Evolutionary conservation across 2,888 invertebrate genomes (phyloP).

Genomic region (Rugalucina vietnamica): DNA sequence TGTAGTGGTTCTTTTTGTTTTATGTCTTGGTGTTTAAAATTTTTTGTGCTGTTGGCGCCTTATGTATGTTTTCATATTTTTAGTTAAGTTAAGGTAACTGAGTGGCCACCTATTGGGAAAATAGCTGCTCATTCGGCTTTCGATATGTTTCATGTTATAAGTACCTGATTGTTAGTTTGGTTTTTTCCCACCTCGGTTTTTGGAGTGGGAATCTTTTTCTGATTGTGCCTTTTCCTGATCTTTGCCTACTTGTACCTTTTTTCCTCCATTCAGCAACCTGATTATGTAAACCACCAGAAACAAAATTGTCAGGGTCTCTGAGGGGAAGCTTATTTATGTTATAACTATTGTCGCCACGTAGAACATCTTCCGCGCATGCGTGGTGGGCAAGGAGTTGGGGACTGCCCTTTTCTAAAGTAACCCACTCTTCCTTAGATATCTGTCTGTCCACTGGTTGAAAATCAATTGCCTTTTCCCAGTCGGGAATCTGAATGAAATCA

Average conservation of each 20-base stretch:
- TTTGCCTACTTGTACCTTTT: neutral
- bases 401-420: neutral
- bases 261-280: slow-evolving; percentile 1
- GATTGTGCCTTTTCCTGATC: slow-evolving; percentile 7
- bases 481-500: neutral
- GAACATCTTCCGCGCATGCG: neutral
- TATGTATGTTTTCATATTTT: too few species aligned
- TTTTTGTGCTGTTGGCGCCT: too few species aligned
- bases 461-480: neutral
- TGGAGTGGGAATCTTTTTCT: too few species aligned
- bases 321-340: slow-evolving; percentile 22
- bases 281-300: slow-evolving; percentile 28
- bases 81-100: too few species aligned
- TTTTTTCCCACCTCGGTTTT: too few species aligned
- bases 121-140: too few species aligned
- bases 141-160: too few species aligned
- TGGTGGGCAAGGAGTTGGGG: neutral
- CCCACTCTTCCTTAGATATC: neutral
- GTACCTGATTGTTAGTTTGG: too few species aligned
- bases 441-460: neutral
- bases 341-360: neutral
- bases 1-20: too few species aligned
- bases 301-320: slow-evolving; percentile 31
- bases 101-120: too few species aligned
- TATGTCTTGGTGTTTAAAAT: too few species aligned